Evolutionary conservation across 2,113 vertebrate genomes (phyloP), one percentile per base, ranked within the genome.

Genomic region (Oryzias woworae): DNA sequence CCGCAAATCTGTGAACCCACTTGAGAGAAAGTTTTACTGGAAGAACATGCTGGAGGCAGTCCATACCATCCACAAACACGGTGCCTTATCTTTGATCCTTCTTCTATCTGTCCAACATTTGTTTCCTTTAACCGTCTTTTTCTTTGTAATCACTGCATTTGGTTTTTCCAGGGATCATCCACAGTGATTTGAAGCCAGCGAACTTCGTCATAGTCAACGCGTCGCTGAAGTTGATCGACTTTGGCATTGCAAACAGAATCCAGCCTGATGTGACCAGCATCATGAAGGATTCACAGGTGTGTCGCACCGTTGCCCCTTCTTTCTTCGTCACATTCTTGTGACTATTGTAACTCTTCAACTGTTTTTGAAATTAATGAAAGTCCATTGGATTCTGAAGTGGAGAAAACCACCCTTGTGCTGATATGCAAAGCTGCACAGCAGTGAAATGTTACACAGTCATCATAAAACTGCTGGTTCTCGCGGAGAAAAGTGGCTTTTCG

Each of bases 41-140:
- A 95, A 94, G 90, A 95, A 99, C 72, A 99, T 99, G 96, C 87
- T 98, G 85, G 96, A 99, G 84, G 97, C 97, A 17, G 96, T 98
- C 78, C 89, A 96, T 23, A 96, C 95, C 64, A 98, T 99, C 74
- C 97, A 99, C 75, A 93, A 95, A 83, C 92, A 98, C 47, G 97
- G 97, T 98, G 46, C n/a, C 49, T 26, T 46, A 31, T 55, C 23
- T 76, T 14, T 61, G 2, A 28, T 3, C 1, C n/a, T 31, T 36
- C 15, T 24, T 14, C 13, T 18, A 10, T 26, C 14, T 14, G 24
- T 41, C 22, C 22, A 12, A 23, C 13, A 13, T 3, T 43, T 5
- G 5, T 51, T 69, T 22, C 22, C 14, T 4, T 36, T 2, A 56
- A 56, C 13, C 0, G 3, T 15, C 14, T 36, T 62, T 42, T 36